Evolutionary conservation across 2,797 vertebrate genomes (phyloP).

Genomic region (Botia kubotai): DNA sequence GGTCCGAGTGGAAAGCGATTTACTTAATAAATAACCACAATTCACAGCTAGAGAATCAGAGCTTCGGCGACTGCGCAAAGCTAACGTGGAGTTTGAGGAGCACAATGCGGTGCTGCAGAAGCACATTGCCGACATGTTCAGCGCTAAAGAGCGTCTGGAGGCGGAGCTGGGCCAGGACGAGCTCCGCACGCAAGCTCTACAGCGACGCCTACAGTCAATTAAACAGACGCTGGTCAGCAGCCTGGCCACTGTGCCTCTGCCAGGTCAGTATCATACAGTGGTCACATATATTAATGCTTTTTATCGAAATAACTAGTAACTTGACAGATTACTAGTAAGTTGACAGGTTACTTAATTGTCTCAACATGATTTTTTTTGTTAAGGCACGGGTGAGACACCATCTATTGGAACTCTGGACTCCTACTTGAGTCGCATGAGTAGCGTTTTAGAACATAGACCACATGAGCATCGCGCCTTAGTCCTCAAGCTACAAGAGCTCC

Average conservation of each 20-base stretch:
- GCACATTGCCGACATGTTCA: conserved; percentile 96
- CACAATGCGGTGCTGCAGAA: conserved; percentile 94
- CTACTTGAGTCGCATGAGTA: conserved; percentile 92
- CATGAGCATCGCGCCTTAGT: conserved; percentile 89
- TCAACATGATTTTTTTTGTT: neutral
- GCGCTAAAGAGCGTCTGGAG: conserved; percentile 93
- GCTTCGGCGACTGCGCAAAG: conserved; percentile 91
- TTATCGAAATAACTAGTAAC: neutral
- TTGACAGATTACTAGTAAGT: neutral
- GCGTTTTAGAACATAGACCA: conserved; percentile 90
- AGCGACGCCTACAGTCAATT: conserved; percentile 90
- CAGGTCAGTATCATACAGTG: conserved; percentile 75
- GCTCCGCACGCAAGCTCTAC: conserved; percentile 89
- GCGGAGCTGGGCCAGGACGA: conserved; percentile 93
- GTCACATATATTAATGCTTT: neutral
- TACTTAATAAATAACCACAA: neutral
- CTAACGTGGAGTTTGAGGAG: conserved; percentile 96
- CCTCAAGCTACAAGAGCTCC: conserved; percentile 89
- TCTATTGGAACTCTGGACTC: conserved; percentile 92
- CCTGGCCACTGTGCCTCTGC: conserved; percentile 90
- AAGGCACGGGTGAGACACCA: conserved; percentile 92
- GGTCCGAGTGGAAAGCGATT: neutral
- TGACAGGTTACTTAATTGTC: neutral
- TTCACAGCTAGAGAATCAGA: conserved; percentile 92
- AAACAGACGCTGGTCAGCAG: conserved; percentile 91